Base-by-base conservation (phyloP, 2,797 vertebrate genomes). In the Prunella strophiata region DNA sequence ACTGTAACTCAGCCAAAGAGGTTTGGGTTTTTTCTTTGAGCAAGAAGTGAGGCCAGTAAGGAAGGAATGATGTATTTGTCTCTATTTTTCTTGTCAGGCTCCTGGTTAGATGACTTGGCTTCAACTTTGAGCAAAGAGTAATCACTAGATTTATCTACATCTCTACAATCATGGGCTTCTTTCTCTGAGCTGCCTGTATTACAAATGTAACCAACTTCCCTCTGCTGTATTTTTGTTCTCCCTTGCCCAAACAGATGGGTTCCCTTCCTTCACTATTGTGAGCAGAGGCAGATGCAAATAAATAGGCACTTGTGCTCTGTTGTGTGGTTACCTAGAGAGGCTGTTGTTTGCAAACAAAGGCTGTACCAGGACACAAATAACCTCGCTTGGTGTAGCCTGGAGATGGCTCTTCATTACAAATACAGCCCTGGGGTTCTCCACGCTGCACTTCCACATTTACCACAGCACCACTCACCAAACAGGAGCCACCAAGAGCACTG, bases 281-380 rank as follows among this genome's bases (percentile, higher is more conserved):
- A 85, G 32, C 4, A 2, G 42, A 88, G 47, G 58, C 89, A 87
- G 76, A 80, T 32, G 55, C 66, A 88, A 90, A 92, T 73, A 85
- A 93, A 87, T 40, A 84, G 85, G 66, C 77, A 65, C n/a, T 94
- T 79, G 52, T 73, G 52, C 62, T 94, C 34, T n/a, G 84, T 50
- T 71, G 62, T 91, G 74, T 87, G 85, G 88, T 96, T 93, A 96
- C 94, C 86, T 95, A 63, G 92, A 88, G 85, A 96, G 87, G 89
- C 84, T 6, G 38, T 34, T 93, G 65, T 80, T 80, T 92, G 92
- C 92, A 83, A 91, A 92, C 87, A 95, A 92, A 96, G 65, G 76
- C 82, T 57, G 51, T 25, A 55, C 47, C 52, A 55, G 72, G 58
- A 75, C 79, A 82, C 75, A 83, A 82, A 79, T 30, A 87, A 12